Percentiles rank a stretch among this genome's conserved stretches.
These are phyloP conservation scores for Cardiocondyla obscurior DNA, from an alignment of 1,140 invertebrate species.

Conservation along the genomic window DNA sequence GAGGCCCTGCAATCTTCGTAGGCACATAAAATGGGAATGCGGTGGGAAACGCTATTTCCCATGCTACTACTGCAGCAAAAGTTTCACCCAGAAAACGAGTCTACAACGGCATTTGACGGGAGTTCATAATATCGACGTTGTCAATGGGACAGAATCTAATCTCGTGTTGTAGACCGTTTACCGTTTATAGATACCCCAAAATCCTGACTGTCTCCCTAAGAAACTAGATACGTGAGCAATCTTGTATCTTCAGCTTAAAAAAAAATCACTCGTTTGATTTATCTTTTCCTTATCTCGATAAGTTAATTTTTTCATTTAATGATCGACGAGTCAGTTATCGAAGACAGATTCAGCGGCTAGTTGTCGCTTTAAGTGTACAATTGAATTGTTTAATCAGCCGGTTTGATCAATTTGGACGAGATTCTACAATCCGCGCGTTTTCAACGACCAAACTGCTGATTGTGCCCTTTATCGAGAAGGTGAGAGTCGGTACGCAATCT, in stretches of 20 bases:
- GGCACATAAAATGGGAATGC: slow-evolving; percentile 81
- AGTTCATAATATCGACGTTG: slow-evolving; percentile 70
- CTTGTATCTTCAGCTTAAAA: not conserved
- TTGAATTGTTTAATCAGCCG: not conserved
- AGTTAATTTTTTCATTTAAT: not conserved
- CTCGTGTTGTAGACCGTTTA: slow-evolving; percentile 42
- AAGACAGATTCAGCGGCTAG: not conserved
- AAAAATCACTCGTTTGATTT: not conserved
- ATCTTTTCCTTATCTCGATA: not conserved
- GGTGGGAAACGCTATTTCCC: slow-evolving; percentile 77
- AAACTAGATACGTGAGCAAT: not conserved
- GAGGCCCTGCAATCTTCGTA: slow-evolving; percentile 74
- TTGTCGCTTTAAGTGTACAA: not conserved
- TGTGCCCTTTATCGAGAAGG: not conserved
- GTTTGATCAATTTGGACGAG: not conserved
- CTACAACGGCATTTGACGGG: slow-evolving; percentile 72
- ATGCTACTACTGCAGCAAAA: slow-evolving; percentile 77
- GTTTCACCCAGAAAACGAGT: slow-evolving; percentile 80
- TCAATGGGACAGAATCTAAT: slow-evolving; percentile 33
- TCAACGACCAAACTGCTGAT: not conserved
- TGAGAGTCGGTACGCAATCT: slow-evolving; percentile 1
- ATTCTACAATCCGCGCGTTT: not conserved
- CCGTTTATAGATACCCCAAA: not conserved
- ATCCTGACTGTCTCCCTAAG: not conserved
- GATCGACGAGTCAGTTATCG: not conserved